phyloP scores from a whole-genome alignment of 2,113 vertebrate species.

The Glaucomys volans region DNA sequence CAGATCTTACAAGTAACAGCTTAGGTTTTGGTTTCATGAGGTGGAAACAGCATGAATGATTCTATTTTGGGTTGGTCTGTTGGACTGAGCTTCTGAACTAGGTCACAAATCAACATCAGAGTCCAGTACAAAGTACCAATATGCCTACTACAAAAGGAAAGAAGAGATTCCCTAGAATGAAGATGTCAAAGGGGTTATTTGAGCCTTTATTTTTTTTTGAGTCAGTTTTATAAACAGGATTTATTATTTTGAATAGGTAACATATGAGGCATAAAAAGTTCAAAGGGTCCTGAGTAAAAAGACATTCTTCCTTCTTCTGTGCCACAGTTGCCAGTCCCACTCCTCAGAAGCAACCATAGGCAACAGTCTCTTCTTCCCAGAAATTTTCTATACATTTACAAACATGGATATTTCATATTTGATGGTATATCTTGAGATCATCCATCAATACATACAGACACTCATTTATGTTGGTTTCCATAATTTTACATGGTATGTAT shows the following conservation, averaged over 20 bases:
- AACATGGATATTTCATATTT: neutral
- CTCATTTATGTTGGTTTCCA: neutral
- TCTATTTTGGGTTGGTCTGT: neutral
- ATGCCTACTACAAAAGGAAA: neutral
- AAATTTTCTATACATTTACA: neutral
- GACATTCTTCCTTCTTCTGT: neutral
- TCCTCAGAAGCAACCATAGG: neutral
- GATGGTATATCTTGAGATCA: neutral
- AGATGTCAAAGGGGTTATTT: neutral
- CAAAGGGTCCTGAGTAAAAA: neutral
- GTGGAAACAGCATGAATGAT: neutral
- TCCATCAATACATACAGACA: neutral
- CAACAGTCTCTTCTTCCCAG: neutral
- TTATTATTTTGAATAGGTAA: constrained; percentile 25
- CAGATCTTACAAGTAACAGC: neutral
- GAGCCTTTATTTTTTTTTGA: neutral
- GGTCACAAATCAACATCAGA: neutral
- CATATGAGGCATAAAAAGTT: neutral
- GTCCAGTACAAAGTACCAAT: neutral
- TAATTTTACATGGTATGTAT: neutral
- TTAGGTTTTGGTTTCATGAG: neutral
- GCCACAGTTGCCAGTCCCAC: neutral
- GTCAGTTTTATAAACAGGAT: neutral
- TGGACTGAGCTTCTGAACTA: neutral
- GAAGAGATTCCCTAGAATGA: neutral